Evolutionary conservation across 1,140 invertebrate species (phyloP).

Genomic region (Calliopsis andreniformis): DNA sequence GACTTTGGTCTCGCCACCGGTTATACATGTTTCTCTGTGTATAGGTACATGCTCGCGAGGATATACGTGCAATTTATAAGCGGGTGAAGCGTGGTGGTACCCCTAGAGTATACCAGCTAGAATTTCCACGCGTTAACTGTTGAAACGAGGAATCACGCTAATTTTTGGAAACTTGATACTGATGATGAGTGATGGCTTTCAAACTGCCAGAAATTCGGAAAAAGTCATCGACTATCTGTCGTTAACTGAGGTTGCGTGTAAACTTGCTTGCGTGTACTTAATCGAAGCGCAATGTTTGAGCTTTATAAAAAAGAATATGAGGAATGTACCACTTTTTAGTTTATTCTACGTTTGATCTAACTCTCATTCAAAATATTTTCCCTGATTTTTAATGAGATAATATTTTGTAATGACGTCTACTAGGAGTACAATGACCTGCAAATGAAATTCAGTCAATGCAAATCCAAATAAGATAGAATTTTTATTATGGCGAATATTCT

Average conservation of each 20-base stretch:
- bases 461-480: no score
- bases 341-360: no score
- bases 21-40: constrained; percentile 30
- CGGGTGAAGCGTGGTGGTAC: constrained; percentile 25
- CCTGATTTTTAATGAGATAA: no score
- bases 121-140: constrained; percentile 31
- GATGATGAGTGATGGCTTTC: background rate
- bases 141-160: constrained; percentile 41
- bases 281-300: no score
- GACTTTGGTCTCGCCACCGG: constrained; percentile 46
- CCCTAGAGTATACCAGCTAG: constrained; percentile 22
- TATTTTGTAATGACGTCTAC: no score
- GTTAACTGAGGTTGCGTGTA: background rate
- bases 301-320: no score
- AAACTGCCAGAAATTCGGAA: background rate
- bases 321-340: no score
- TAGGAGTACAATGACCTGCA: no score
- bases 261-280: no score
- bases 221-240: background rate
- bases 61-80: constrained; percentile 34
- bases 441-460: no score
- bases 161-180: constrained; percentile 12
- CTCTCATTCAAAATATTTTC: no score
- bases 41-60: constrained; percentile 7
- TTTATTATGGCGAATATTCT: no score